Evolutionary conservation across 2,888 invertebrate genomes (phyloP), one percentile per base, ranked within the genome.

Genomic region (Cephus pygmeus): DNA sequence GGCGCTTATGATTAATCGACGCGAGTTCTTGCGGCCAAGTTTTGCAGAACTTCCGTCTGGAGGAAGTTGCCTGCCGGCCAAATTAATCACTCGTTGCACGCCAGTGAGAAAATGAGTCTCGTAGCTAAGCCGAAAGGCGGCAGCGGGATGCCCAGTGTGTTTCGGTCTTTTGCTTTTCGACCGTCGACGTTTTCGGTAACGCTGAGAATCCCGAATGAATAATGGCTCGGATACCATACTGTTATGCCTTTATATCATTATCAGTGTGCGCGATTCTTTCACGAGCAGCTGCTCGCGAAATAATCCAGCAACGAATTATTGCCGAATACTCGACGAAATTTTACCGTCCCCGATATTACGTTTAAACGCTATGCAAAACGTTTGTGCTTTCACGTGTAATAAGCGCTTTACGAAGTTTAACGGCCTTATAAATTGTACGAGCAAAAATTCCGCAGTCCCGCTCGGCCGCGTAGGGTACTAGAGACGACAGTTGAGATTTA

Each of bases 221-320:
- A 56, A 56, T 56, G 56, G 56, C 56, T 23, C 23, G 56, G 23
- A 6, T 56, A 9, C 23, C 56, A 56, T 56, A 56, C 23, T 1
- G 56, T 56, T 56, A 56, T 56, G 23, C 30, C 23, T 71, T 34
- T 33, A 75, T 40, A 75, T 75, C 35, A 40, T 75, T 75, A 69
- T 83, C 81, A 83, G 74, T 80, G 82, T 73, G 69, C 71, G 73
- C 78, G 83, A 85, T 85, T 83, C 84, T 85, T 85, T 85, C 78
- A 80, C 73, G 81, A 80, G 79, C 79, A 76, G 81, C 68, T 77
- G 81, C 56, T 79, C 79, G 73, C 76, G 79, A 73, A 69, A 78
- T 81, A 84, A 83, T 84, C 81, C 83, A 77, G 77, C 77, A 76
- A 83, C 80, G 79, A 82, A 84, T 83, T 79, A 78, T 80, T 75